Base-by-base conservation (phyloP, 2,888 invertebrate genomes). In the Bhutanitis thaidina region DNA sequence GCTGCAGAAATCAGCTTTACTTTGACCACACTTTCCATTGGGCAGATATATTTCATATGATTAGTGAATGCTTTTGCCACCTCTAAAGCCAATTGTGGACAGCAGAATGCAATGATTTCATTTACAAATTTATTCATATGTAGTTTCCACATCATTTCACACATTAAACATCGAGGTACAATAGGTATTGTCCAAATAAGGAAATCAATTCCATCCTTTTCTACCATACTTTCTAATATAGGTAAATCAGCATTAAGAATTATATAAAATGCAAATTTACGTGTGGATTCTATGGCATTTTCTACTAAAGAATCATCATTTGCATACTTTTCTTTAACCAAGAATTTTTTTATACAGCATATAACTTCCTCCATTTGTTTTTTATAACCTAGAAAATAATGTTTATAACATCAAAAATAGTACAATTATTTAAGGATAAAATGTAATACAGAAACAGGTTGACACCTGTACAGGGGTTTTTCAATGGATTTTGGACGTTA, bases 91-190 rank as follows among this genome's bases (percentile, higher is more conserved):
- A 89, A 55, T 39, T 69, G 65, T 3, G 88, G 86, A 56, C 71
- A 63, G 47, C 69, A 64, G 49, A 65, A 81, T 8, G 71, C 63
- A 52, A 88, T 74, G 43, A 79, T 64, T 73, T 88, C 87, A 58
- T 66, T 69, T 1, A 80, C 56, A 69, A 78, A 86, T 25, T 56
- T 55, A 5, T 80, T 77, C 75, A 88, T 77, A 38, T 75, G 61
- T 1, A 86, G 64, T 32, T 73, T 72, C 80, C 80, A 86, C 43
- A 88, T 64, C 50, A 88, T 60, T 65, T 87, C 87, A 62, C 81
- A 79, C 73, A 88, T 69, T 3, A 89, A 67, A 56, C 73, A 79
- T 62, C 76, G 74, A 20, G 84, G 71, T 49, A 88, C 65, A 15
- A 73, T 77, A 1, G 87, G 81, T 53, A 80, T 61, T n/a, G 81